Conservation (phyloP, 2,888 invertebrate genomes). For the Noctua janthe region DNA sequence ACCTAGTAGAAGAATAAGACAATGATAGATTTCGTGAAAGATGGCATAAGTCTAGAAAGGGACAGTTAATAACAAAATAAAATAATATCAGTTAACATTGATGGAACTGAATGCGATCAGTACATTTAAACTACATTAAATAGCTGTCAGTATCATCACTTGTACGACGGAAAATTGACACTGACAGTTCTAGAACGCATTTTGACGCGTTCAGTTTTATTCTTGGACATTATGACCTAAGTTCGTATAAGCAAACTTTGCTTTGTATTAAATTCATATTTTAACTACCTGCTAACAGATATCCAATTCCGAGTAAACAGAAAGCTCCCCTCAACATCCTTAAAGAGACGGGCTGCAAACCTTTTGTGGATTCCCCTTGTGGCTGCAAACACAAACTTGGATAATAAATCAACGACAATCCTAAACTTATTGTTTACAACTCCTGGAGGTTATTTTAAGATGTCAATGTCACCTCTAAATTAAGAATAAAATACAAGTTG, state of each 20-base stretch:
- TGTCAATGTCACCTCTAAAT: slow-evolving; percentile 23
- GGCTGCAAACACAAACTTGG: slow-evolving; percentile 72
- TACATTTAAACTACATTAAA: too few species aligned
- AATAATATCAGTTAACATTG: too few species aligned
- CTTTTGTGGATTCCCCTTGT: slow-evolving; percentile 84
- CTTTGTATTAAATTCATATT: neutral
- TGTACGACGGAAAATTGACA: too few species aligned
- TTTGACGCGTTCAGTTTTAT: too few species aligned
- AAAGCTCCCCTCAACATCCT: slow-evolving; percentile 94
- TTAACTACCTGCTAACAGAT: slow-evolving; percentile 89
- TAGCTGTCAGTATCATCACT: too few species aligned
- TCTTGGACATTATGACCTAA: neutral
- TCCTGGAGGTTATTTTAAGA: slow-evolving; percentile 19
- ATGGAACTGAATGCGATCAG: too few species aligned
- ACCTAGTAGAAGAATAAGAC: too few species aligned
- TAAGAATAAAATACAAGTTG: neutral
- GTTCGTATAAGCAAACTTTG: neutral
- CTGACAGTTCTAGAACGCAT: too few species aligned
- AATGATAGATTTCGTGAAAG: too few species aligned
- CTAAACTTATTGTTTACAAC: slow-evolving; percentile 26
- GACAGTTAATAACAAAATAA: neutral
- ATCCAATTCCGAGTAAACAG: slow-evolving; percentile 92
- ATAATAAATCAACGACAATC: slow-evolving; percentile 42
- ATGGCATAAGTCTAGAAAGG: neutral
- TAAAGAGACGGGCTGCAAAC: slow-evolving; percentile 92